Evolutionary conservation across 2,113 vertebrate species (phyloP).

Genomic region (Suricata suricatta): DNA sequence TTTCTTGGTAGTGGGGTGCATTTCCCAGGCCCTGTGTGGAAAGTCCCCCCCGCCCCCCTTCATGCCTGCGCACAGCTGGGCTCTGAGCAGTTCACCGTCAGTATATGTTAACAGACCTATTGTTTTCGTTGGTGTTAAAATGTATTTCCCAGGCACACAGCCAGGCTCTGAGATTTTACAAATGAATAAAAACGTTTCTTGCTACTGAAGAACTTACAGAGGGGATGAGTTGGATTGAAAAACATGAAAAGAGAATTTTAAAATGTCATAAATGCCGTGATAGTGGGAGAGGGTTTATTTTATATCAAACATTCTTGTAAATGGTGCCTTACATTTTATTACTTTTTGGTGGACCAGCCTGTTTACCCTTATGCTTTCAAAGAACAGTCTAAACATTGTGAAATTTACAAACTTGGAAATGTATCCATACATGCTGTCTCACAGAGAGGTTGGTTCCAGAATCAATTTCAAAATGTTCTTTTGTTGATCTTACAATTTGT

Average conservation of each 20-base stretch:
- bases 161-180: neutral
- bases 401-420: neutral
- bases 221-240: neutral
- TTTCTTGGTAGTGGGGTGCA: neutral
- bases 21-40: neutral
- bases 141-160: neutral
- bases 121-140: neutral
- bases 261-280: neutral
- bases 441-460: neutral
- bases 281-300: neutral
- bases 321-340: neutral
- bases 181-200: conserved; percentile 10
- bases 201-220: neutral
- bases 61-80: neutral
- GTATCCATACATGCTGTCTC: neutral
- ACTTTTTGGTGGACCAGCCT: neutral
- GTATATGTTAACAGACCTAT: neutral
- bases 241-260: neutral
- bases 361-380: neutral
- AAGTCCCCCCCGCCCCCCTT: neutral
- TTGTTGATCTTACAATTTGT: neutral
- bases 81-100: neutral
- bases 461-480: neutral
- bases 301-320: neutral
- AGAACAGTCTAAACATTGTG: neutral